Evolutionary conservation across 2,797 vertebrate genomes (phyloP).

Genomic region (Anguilla marmorata): DNA sequence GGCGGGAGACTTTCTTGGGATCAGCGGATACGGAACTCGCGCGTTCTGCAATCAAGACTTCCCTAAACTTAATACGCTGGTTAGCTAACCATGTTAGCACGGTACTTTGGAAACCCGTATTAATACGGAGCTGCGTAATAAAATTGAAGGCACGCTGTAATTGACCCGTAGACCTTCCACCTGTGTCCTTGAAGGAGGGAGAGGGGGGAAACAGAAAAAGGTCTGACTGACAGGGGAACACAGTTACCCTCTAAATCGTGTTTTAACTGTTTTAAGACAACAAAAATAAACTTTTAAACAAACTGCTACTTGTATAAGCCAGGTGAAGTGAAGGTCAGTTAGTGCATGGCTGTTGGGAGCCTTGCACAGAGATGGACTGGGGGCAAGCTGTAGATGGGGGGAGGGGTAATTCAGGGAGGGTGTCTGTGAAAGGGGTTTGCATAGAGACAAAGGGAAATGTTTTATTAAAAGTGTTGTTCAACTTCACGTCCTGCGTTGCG

Average conservation of each 20-base stretch:
- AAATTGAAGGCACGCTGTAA: conserved; percentile 1
- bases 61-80: neutral
- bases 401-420: neutral
- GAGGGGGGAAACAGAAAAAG: neutral
- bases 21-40: neutral
- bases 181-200: conserved; percentile 9
- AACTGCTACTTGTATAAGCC: conserved; percentile 1
- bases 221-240: conserved; percentile 7
- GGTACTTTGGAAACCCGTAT: neutral
- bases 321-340: conserved; percentile 11
- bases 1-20: neutral
- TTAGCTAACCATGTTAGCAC: neutral
- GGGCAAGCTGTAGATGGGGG: neutral
- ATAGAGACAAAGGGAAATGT: conserved; percentile 20
- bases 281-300: neutral
- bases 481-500: conserved; percentile 49
- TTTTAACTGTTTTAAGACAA: conserved; percentile 15
- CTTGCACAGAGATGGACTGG: neutral
- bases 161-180: neutral
- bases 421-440: neutral
- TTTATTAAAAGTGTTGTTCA: conserved; percentile 47
- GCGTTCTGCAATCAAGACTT: neutral
- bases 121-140: neutral
- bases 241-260: conserved; percentile 7
- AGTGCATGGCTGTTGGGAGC: conserved; percentile 11